phyloP scores from a whole-genome alignment of 2,797 vertebrate genomes.

The Anabas testudineus region DNA sequence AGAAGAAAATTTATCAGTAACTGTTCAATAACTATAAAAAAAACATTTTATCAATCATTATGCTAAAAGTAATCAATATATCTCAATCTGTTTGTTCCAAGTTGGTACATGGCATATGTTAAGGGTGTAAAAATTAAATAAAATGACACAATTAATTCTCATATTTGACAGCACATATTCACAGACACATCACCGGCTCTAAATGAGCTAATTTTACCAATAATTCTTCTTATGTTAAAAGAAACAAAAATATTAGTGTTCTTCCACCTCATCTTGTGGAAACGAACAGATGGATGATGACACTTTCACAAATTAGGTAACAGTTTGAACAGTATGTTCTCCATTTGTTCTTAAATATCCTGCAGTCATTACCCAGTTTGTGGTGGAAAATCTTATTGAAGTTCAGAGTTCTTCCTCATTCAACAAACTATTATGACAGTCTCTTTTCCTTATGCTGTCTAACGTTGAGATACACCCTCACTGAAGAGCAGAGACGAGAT shows the following conservation, averaged over 20 bases:
- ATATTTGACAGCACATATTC: neutral
- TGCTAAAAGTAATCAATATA: neutral
- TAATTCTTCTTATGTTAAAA: constrained; percentile 8
- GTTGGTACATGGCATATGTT: neutral
- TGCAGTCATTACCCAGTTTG: neutral
- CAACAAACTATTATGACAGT: no score
- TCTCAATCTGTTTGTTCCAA: neutral
- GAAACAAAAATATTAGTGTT: neutral
- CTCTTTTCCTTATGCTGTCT: no score
- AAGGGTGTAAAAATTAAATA: neutral
- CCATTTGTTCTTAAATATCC: neutral
- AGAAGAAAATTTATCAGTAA: neutral
- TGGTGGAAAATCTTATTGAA: no score
- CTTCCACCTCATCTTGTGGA: neutral
- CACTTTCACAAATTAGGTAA: neutral
- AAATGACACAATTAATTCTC: neutral
- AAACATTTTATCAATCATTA: neutral
- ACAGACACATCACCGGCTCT: neutral
- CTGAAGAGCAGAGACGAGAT: no score
- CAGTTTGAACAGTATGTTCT: neutral
- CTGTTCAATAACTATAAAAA: neutral
- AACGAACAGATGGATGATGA: constrained; percentile 8
- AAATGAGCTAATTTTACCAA: constrained; percentile 17
- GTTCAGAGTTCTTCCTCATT: no score
- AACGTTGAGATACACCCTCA: no score